Conservation (phyloP, 2,797 vertebrate genomes). For the Anabas testudineus region DNA sequence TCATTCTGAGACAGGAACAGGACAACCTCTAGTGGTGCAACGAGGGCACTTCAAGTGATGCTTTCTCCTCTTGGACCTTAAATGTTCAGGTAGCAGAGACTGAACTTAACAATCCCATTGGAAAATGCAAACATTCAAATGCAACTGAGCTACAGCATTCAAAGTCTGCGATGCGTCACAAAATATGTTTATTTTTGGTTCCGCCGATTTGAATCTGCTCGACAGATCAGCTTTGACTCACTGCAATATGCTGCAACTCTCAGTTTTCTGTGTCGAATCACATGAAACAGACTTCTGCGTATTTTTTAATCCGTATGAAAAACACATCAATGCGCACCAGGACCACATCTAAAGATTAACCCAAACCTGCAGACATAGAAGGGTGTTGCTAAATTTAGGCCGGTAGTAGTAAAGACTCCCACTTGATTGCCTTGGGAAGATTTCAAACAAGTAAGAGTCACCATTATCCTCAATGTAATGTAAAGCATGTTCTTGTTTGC, state of each 20-base stretch:
- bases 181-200: conserved; percentile 10
- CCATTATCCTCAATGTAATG: background rate
- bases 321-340: conserved; percentile 3
- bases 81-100: background rate
- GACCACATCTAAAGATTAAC: conserved; percentile 10
- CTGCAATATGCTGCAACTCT: background rate
- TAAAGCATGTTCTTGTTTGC: conserved; percentile 28
- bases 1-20: conserved; percentile 58
- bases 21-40: conserved; percentile 80
- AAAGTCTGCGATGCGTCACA: background rate
- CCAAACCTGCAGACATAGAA: conserved; percentile 21
- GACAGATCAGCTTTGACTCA: conserved; percentile 20
- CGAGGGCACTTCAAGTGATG: conserved; percentile 50
- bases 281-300: conserved; percentile 28
- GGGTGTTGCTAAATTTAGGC: conserved; percentile 8
- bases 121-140: background rate
- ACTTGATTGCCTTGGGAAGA: background rate
- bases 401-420: background rate
- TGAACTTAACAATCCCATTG: background rate
- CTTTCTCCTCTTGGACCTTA: background rate
- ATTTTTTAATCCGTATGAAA: background rate
- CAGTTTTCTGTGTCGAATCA: background rate
- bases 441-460: background rate
- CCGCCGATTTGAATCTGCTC: background rate
- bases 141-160: background rate